Evolutionary conservation across 2,888 invertebrate species (phyloP).

Genomic region (Gibbula magus): DNA sequence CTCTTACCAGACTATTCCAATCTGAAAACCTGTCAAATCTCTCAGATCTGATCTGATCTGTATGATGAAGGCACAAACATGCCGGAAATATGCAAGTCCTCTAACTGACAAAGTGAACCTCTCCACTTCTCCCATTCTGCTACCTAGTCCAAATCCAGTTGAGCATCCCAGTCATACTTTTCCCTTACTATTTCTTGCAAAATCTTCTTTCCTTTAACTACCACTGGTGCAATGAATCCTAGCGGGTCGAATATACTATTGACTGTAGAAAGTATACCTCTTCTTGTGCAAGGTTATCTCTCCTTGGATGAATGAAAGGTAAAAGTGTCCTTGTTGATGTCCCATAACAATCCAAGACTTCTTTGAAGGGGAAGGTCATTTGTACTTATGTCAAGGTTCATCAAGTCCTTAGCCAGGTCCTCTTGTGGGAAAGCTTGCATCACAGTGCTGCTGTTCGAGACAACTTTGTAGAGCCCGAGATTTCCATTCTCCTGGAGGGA

Average conservation of each 20-base stretch:
- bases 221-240: constrained; percentile 28
- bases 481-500: constrained; percentile 33
- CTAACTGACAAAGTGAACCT: not conserved
- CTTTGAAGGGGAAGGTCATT: constrained; percentile 26
- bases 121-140: constrained; percentile 25
- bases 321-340: constrained; percentile 16
- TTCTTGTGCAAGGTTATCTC: constrained; percentile 11
- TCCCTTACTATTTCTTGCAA: not conserved
- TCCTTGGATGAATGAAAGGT: not conserved
- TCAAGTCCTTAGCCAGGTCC: constrained; percentile 27
- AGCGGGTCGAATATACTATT: constrained; percentile 31
- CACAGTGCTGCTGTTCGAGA: constrained; percentile 35
- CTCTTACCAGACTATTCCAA: constrained; percentile 15
- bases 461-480: constrained; percentile 42
- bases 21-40: constrained; percentile 31
- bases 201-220: constrained; percentile 18
- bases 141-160: not conserved
- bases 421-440: constrained; percentile 30
- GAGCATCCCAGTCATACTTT: not conserved
- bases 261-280: constrained; percentile 30
- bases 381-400: constrained; percentile 18
- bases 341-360: constrained; percentile 28
- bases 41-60: not conserved
- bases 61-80: not conserved
- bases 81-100: not conserved